Evolutionary conservation across 2,888 invertebrate species (phyloP).

Genomic region (Falcaria lacertinaria): DNA sequence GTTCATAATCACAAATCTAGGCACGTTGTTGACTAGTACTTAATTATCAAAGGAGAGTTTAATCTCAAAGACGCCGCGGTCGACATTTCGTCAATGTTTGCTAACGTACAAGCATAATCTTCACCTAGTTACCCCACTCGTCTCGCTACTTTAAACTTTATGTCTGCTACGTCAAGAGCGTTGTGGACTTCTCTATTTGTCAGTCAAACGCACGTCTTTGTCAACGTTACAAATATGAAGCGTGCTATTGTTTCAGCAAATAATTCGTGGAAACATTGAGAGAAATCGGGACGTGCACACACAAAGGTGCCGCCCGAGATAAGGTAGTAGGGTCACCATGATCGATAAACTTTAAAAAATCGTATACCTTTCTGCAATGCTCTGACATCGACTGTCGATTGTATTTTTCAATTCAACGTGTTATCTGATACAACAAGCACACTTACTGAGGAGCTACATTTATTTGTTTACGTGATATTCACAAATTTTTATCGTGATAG

Average conservation of each 20-base stretch:
- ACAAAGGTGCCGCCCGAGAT: constrained; percentile 55
- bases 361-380: constrained; percentile 13
- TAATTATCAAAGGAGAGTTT: constrained; percentile 66
- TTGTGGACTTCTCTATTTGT: constrained; percentile 4
- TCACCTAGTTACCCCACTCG: constrained; percentile 8
- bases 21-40: constrained; percentile 56
- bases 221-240: constrained; percentile 53
- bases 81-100: constrained; percentile 62
- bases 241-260: constrained; percentile 75
- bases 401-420: too few relatives aligned
- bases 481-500: too few relatives aligned
- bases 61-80: constrained; percentile 70
- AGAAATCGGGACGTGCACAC: constrained; percentile 60
- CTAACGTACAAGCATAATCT: constrained; percentile 36
- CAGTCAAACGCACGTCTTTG: constrained; percentile 19
- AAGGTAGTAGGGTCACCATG: constrained; percentile 41
- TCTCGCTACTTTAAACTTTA: constrained; percentile 29
- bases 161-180: constrained; percentile 13
- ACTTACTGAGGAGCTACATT: too few relatives aligned
- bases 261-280: constrained; percentile 68
- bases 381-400: neutral
- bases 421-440: too few relatives aligned
- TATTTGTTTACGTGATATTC: too few relatives aligned
- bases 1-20: constrained; percentile 66
- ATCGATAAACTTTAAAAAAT: constrained; percentile 27